These are phyloP conservation scores for Athrips mouffetella DNA, from an alignment of 2,888 invertebrate species.

Conservation along the genomic window DNA sequence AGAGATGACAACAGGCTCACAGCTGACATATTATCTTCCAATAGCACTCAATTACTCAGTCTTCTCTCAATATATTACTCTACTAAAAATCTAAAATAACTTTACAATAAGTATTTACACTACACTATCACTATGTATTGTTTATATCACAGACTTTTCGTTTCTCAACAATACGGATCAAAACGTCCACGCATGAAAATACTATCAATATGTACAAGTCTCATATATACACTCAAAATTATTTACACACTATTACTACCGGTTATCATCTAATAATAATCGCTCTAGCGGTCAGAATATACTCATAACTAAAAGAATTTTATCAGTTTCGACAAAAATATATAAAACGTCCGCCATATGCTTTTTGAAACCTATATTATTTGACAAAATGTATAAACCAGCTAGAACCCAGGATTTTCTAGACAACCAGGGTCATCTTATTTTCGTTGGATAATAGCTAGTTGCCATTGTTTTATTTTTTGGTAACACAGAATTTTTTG, in stretches of 20 bases:
- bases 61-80: constrained; percentile 74
- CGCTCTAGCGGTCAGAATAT: constrained; percentile 75
- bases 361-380: constrained; percentile 73
- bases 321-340: constrained; percentile 78
- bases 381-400: constrained; percentile 35
- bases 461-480: constrained; percentile 61
- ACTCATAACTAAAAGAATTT: constrained; percentile 79
- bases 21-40: constrained; percentile 73
- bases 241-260: constrained; percentile 77
- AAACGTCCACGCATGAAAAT: constrained; percentile 79
- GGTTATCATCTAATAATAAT: constrained; percentile 76
- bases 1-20: constrained; percentile 71
- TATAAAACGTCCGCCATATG: constrained; percentile 80
- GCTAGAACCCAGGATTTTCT: constrained; percentile 17
- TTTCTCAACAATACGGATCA: constrained; percentile 79
- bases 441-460: constrained; percentile 52
- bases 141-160: constrained; percentile 81
- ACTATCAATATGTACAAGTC: constrained; percentile 75
- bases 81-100: constrained; percentile 73
- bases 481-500: constrained; percentile 24
- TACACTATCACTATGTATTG: constrained; percentile 75
- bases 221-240: constrained; percentile 75
- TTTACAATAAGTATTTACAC: constrained; percentile 73
- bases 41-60: constrained; percentile 68
- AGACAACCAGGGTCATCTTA: constrained; percentile 23